A percentile compares a stretch with the other conserved stretches of the same genome.
Evolutionary conservation across 1,140 invertebrate species (phyloP).

Genomic region (Lordiphosa clarofinis): DNA sequence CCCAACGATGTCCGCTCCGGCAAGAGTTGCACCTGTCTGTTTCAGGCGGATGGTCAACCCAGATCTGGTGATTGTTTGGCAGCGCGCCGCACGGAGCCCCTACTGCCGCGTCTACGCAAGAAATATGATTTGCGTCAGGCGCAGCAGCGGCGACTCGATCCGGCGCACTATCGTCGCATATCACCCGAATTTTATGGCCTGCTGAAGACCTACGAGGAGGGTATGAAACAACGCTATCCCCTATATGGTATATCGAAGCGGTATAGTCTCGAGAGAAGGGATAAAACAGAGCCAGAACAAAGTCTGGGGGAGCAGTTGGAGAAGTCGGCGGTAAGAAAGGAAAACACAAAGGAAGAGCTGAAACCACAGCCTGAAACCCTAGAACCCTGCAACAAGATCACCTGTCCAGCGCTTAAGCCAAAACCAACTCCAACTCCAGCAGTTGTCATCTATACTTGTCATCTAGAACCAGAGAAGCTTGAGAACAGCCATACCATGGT

Average conservation of each 20-base stretch:
- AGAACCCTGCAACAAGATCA: too few relatives aligned
- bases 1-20: conserved; percentile 7
- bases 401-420: not conserved
- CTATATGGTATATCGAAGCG: conserved; percentile 47
- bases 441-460: not conserved
- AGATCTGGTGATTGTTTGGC: conserved; percentile 24
- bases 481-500: not conserved
- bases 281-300: not conserved
- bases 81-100: conserved; percentile 16
- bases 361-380: not conserved
- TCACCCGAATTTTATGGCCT: conserved; percentile 60
- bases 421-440: not conserved
- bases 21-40: conserved; percentile 13
- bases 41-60: conserved; percentile 50
- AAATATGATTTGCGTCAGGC: conserved; percentile 30
- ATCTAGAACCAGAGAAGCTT: not conserved
- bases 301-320: conserved; percentile 16
- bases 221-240: conserved; percentile 42
- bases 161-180: conserved; percentile 47
- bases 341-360: not conserved
- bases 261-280: conserved; percentile 3
- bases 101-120: conserved; percentile 19
- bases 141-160: conserved; percentile 40
- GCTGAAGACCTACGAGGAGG: conserved; percentile 52
- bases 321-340: not conserved